These are phyloP conservation scores for Phataginus tetradactyla DNA, from an alignment of 2,797 vertebrate genomes.

Conservation along the genomic window DNA sequence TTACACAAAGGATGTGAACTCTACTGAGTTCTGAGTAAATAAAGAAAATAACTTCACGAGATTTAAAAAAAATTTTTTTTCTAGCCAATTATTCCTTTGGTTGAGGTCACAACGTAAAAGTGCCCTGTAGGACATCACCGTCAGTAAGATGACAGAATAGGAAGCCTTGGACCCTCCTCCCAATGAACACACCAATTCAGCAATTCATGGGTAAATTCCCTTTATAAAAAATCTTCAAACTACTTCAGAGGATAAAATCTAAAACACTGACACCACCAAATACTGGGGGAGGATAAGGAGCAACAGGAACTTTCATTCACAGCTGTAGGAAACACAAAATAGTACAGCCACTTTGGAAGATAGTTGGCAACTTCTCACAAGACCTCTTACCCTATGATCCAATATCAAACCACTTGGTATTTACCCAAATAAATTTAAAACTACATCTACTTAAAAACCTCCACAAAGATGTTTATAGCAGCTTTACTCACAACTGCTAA, in stretches of 20 bases:
- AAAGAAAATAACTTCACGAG: slow-evolving; percentile 12
- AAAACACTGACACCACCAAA: background rate
- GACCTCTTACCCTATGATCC: background rate
- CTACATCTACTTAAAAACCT: background rate
- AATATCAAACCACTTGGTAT: background rate
- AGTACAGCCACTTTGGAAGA: background rate
- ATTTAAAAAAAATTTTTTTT: accelerated
- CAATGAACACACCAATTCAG: background rate
- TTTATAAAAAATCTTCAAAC: background rate
- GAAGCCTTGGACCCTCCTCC: background rate
- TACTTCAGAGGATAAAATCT: background rate
- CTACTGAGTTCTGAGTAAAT: background rate
- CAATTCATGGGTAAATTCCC: background rate
- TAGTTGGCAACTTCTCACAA: background rate
- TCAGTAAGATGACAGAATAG: background rate
- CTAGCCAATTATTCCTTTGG: background rate
- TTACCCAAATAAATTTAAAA: background rate
- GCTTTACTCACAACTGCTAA: background rate
- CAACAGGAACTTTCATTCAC: background rate
- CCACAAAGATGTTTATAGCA: background rate
- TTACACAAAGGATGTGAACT: background rate
- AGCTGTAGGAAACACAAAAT: background rate
- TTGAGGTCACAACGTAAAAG: background rate
- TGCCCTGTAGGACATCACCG: background rate
- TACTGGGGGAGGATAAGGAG: background rate